phyloP scores from a whole-genome alignment of 2,113 vertebrate species.

The Myiopsitta monachus region DNA sequence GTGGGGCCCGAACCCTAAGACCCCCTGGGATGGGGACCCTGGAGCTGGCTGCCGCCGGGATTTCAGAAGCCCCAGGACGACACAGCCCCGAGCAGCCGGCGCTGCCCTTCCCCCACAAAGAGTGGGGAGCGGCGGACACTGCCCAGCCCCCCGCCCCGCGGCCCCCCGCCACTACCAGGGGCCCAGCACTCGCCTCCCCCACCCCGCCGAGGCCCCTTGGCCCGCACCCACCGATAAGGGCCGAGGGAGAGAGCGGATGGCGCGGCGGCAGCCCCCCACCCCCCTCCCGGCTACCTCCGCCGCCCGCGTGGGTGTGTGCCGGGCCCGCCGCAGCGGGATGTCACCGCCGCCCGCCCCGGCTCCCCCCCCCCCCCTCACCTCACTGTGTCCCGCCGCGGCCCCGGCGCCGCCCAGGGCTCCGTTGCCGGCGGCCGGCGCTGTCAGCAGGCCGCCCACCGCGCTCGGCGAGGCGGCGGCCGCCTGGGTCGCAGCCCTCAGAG shows the following conservation, averaged over 20 bases:
- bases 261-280: not conserved
- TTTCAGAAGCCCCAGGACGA: not conserved
- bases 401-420: not conserved
- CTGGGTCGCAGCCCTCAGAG: conserved; percentile 67
- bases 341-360: not conserved
- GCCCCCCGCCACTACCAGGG: not conserved
- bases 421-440: no score
- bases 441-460: conserved; percentile 66
- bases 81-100: not conserved
- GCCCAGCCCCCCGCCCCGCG: not conserved
- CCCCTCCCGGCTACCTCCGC: not conserved
- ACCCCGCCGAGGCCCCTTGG: not conserved
- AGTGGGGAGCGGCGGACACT: not conserved
- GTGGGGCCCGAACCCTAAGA: not conserved
- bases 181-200: not conserved
- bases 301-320: not conserved
- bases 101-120: conserved; percentile 51
- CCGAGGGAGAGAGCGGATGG: not conserved
- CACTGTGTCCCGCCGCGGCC: conserved; percentile 5
- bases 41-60: not conserved
- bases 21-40: not conserved
- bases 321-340: not conserved
- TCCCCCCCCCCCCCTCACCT: not conserved
- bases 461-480: conserved; percentile 66
- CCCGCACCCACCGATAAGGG: not conserved